Conservation (phyloP, 2,113 vertebrate genomes). For the Chionomys nivalis region DNA sequence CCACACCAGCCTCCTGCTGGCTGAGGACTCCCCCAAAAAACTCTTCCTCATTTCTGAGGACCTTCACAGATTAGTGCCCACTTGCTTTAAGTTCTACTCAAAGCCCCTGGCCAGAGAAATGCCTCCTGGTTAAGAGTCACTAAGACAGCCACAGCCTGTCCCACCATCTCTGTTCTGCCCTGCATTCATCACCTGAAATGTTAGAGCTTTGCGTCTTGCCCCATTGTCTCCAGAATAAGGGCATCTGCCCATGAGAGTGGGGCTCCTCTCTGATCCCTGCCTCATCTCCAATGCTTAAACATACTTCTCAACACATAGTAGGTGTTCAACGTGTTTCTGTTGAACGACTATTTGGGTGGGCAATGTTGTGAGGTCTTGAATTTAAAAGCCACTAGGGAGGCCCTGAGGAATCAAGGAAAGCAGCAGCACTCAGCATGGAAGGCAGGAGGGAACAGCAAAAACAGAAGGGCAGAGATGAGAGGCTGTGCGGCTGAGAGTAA, state of each 20-base stretch:
- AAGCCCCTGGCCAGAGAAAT: neutral
- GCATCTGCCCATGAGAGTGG: neutral
- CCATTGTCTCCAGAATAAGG: neutral
- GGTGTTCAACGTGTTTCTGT: neutral
- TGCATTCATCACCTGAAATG: neutral
- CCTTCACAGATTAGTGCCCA: neutral
- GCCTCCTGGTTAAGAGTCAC: neutral
- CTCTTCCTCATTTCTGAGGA: neutral
- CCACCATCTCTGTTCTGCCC: neutral
- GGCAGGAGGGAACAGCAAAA: neutral
- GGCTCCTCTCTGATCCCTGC: neutral
- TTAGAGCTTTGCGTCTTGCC: neutral
- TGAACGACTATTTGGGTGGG: neutral
- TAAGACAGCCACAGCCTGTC: fast-evolving
- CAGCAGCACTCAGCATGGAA: neutral
- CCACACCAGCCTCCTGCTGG: neutral
- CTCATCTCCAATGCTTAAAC: neutral
- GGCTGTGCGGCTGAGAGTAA: neutral
- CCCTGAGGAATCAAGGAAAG: neutral
- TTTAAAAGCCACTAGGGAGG: neutral
- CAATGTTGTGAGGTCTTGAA: neutral
- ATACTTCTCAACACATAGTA: neutral
- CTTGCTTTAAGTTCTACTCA: neutral
- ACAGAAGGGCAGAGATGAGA: neutral
- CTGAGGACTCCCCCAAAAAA: neutral